These are phyloP conservation scores for Callinectes sapidus DNA, from an alignment of 2,888 invertebrate genomes.

Conservation along the genomic window DNA sequence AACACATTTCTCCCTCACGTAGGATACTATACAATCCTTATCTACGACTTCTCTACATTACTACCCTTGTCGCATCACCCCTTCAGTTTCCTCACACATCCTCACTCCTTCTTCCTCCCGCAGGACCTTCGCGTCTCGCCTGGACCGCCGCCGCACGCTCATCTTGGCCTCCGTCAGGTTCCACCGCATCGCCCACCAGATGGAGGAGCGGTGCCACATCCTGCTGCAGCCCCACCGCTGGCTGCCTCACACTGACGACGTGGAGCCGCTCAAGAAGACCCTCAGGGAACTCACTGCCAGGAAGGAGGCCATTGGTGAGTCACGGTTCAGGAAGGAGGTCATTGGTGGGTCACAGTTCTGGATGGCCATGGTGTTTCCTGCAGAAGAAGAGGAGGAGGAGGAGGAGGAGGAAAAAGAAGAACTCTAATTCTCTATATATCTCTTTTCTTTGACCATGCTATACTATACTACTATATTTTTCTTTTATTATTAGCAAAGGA, in stretches of 20 bases:
- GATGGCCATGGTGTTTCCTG: too few relatives aligned
- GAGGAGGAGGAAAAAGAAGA: too few relatives aligned
- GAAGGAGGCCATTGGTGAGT: conserved; percentile 75
- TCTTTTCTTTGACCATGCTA: too few relatives aligned
- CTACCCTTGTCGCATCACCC: not conserved
- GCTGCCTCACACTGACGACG: conserved; percentile 68
- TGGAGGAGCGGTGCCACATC: conserved; percentile 74
- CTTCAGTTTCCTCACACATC: not conserved
- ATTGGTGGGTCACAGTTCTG: too few relatives aligned
- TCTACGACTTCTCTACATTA: not conserved
- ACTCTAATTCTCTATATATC: too few relatives aligned
- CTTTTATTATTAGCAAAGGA: too few relatives aligned
- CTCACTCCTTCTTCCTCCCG: conserved; percentile 74
- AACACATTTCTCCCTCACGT: not conserved
- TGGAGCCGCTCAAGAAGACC: conserved; percentile 67
- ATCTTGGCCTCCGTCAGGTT: conserved; percentile 86
- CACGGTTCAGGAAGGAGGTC: not conserved
- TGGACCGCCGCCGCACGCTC: conserved; percentile 85
- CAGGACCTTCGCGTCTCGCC: conserved; percentile 84
- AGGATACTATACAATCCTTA: not conserved
- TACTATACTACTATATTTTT: too few relatives aligned
- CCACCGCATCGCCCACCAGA: conserved; percentile 85
- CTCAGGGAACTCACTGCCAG: conserved; percentile 74
- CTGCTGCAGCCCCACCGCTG: conserved; percentile 67
- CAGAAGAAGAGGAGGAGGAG: too few relatives aligned